Evolutionary conservation across 1,140 invertebrate species (phyloP).

Genomic region (Penaeus chinensis): DNA sequence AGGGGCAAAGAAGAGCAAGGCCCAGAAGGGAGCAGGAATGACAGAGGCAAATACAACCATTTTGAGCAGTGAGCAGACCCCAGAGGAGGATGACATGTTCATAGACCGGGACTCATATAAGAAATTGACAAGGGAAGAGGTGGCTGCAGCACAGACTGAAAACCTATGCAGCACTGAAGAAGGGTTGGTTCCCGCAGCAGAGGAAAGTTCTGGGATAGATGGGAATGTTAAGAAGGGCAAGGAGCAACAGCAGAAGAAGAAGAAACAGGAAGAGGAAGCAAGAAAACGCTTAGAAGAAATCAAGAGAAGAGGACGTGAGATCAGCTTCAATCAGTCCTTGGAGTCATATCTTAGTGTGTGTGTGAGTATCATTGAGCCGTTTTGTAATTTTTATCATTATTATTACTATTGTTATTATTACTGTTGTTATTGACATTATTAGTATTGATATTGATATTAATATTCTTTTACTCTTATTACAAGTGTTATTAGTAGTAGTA

Average conservation of each 20-base stretch:
- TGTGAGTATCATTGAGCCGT: background rate
- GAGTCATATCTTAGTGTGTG: constrained; percentile 1
- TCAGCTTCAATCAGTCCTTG: background rate
- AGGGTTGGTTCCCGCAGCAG: background rate
- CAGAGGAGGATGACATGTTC: background rate
- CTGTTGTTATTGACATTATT: background rate
- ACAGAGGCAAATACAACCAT: no score
- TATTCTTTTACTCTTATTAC: no score
- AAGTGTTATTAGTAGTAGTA: no score
- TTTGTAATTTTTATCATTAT: background rate
- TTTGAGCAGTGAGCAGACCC: no score
- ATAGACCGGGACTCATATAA: background rate
- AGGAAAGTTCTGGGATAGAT: background rate
- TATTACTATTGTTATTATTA: background rate
- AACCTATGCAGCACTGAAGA: background rate
- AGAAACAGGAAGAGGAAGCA: background rate
- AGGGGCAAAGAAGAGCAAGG: no score
- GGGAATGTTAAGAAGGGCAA: background rate
- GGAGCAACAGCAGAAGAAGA: background rate
- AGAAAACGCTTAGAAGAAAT: background rate
- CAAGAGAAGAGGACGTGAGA: background rate
- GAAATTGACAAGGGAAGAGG: background rate
- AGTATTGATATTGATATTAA: no score
- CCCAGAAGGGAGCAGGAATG: no score
- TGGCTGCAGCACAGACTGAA: background rate